Evolutionary conservation across 2,888 invertebrate species (phyloP).

Genomic region (Cyrtodaria siliqua): DNA sequence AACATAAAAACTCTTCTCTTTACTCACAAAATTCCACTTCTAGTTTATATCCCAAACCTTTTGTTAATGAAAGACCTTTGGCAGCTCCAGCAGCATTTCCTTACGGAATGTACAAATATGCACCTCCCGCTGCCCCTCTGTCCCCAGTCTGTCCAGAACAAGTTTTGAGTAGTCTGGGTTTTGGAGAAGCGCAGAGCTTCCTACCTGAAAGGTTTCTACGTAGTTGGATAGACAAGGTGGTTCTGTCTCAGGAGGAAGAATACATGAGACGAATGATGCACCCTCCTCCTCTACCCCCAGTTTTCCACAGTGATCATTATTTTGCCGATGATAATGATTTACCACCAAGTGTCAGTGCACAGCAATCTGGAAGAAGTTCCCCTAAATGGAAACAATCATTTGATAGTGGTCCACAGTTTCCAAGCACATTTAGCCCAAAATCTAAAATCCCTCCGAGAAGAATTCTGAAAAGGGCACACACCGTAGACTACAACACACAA

Average conservation of each 20-base stretch:
- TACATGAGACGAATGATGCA: conserved; percentile 34
- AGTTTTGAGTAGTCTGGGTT: conserved; percentile 78
- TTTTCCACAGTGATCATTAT: conserved; percentile 12
- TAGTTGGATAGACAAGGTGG: conserved; percentile 80
- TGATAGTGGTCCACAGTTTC: not conserved
- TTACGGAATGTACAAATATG: conserved; percentile 35
- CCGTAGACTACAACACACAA: no score
- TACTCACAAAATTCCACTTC: not conserved
- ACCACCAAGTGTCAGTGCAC: conserved; percentile 60
- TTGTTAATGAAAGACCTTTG: not conserved
- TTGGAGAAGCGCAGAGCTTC: conserved; percentile 74
- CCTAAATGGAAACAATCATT: conserved; percentile 31
- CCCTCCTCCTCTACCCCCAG: conserved; percentile 13
- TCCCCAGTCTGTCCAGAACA: conserved; percentile 66
- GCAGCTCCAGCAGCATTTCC: not conserved
- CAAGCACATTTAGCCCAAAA: not conserved
- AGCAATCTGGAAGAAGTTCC: conserved; percentile 42
- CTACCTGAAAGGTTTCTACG: conserved; percentile 81
- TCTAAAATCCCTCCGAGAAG: no score
- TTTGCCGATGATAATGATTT: conserved; percentile 51
- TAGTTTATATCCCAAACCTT: not conserved
- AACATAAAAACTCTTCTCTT: not conserved
- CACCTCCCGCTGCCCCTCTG: conserved; percentile 5
- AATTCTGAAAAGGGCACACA: no score
- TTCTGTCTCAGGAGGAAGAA: conserved; percentile 61